Conservation (phyloP, 2,797 vertebrate species). For the Merluccius polli region DNA sequence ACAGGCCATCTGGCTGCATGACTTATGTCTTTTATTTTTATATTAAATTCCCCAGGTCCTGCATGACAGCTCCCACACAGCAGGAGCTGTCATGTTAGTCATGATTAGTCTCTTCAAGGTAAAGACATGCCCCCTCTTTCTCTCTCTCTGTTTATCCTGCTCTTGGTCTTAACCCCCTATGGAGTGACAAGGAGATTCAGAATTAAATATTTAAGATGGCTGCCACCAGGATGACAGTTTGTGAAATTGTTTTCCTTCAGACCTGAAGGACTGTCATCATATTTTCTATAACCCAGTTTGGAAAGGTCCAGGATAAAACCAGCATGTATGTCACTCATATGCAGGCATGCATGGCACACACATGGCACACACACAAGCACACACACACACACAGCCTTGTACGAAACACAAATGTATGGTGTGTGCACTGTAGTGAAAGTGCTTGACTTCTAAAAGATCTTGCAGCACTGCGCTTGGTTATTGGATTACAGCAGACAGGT, state of each 20-base stretch:
- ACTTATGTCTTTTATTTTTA: not conserved
- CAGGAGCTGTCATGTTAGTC: slow-evolving; percentile 4
- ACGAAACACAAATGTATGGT: not conserved
- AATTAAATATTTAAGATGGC: slow-evolving; percentile 30
- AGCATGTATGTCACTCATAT: not conserved
- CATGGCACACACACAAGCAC: not conserved
- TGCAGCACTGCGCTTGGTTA: too few relatives aligned
- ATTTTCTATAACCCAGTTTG: not conserved
- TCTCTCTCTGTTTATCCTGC: not conserved
- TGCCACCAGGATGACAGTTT: slow-evolving; percentile 31
- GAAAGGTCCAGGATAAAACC: not conserved
- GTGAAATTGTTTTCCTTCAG: slow-evolving; percentile 28
- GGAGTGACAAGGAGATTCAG: slow-evolving; percentile 21
- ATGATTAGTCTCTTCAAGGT: slow-evolving; percentile 5
- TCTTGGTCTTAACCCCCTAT: not conserved
- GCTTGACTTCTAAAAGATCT: too few relatives aligned
- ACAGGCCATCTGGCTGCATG: not conserved
- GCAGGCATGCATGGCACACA: not conserved
- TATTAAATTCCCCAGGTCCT: not conserved
- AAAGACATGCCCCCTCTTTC: not conserved
- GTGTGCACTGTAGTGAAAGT: not conserved
- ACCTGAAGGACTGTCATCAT: slow-evolving; percentile 22
- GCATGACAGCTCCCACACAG: not conserved
- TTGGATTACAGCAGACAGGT: not conserved
- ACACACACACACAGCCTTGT: not conserved